A percentile compares a stretch with the other conserved stretches of the same genome.
Conservation (phyloP, 2,797 vertebrate species). For the Ptychadena robeensis region DNA sequence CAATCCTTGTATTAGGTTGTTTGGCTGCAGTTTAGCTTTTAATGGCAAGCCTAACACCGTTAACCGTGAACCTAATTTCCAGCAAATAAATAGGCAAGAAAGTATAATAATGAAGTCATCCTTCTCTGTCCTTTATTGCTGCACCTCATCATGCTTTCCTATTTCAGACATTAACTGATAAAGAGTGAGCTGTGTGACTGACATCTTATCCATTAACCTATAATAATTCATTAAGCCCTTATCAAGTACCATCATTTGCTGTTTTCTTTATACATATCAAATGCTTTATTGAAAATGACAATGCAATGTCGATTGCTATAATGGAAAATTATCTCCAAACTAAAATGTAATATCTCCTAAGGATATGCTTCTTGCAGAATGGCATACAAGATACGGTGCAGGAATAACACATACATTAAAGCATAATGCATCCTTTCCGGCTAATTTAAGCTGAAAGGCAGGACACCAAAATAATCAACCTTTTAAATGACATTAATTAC, state of each 20-base stretch:
- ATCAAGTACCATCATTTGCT: constrained; percentile 5
- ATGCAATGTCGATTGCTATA: background rate
- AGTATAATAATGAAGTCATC: background rate
- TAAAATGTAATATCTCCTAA: background rate
- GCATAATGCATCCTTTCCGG: background rate
- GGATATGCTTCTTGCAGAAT: background rate
- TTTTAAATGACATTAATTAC: too few relatives aligned
- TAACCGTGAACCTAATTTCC: too few relatives aligned
- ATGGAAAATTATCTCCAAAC: background rate
- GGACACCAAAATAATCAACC: too few relatives aligned
- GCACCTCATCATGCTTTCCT: background rate
- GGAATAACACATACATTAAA: too few relatives aligned
- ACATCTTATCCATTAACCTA: constrained; percentile 12
- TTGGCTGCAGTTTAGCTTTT: too few relatives aligned
- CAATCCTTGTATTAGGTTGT: too few relatives aligned
- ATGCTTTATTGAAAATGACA: constrained; percentile 1
- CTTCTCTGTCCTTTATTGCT: background rate
- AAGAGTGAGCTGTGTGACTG: background rate
- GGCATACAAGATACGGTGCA: background rate
- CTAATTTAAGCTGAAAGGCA: background rate
- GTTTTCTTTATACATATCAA: background rate
- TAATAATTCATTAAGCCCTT: constrained; percentile 2
- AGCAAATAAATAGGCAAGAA: too few relatives aligned
- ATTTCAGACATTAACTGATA: background rate
- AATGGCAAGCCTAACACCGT: too few relatives aligned